Evolutionary conservation across 2,113 vertebrate genomes (phyloP).

Genomic region (Trematomus loennbergii): DNA sequence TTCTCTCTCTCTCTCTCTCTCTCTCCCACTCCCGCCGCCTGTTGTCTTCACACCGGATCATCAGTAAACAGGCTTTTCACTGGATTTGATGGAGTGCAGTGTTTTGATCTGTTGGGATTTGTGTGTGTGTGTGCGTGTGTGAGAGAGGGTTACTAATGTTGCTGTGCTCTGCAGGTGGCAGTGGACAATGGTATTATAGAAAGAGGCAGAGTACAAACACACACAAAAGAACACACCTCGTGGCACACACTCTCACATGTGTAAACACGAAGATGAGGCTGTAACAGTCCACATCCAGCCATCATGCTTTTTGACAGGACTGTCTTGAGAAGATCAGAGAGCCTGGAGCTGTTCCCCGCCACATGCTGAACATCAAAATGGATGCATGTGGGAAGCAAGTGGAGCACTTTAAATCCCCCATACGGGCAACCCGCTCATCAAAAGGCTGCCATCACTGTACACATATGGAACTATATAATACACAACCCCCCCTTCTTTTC

Average conservation of each 20-base stretch:
- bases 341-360: conserved; percentile 59
- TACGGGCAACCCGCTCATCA: conserved; percentile 54
- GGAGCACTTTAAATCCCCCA: conserved; percentile 54
- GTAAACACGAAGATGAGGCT: conserved; percentile 39
- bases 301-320: conserved; percentile 56
- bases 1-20: conserved; percentile 8
- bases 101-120: conserved; percentile 75
- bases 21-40: conserved; percentile 50
- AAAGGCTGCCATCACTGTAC: conserved; percentile 51
- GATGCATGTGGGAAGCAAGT: conserved; percentile 63
- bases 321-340: conserved; percentile 63
- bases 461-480: conserved; percentile 56
- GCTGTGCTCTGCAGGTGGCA: conserved; percentile 72
- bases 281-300: conserved; percentile 14
- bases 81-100: conserved; percentile 74
- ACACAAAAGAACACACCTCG: neutral
- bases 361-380: conserved; percentile 68
- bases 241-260: neutral
- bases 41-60: conserved; percentile 70
- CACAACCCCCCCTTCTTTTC: conserved; percentile 42
- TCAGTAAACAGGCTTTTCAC: conserved; percentile 76
- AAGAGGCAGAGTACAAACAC: conserved; percentile 19
- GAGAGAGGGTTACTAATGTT: conserved; percentile 4
- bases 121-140: conserved; percentile 36
- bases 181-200: conserved; percentile 64